Percentiles rank a stretch among this genome's conserved stretches.
Evolutionary conservation across 2,888 invertebrate species (phyloP).

Genomic region (Tridacna gigas): DNA sequence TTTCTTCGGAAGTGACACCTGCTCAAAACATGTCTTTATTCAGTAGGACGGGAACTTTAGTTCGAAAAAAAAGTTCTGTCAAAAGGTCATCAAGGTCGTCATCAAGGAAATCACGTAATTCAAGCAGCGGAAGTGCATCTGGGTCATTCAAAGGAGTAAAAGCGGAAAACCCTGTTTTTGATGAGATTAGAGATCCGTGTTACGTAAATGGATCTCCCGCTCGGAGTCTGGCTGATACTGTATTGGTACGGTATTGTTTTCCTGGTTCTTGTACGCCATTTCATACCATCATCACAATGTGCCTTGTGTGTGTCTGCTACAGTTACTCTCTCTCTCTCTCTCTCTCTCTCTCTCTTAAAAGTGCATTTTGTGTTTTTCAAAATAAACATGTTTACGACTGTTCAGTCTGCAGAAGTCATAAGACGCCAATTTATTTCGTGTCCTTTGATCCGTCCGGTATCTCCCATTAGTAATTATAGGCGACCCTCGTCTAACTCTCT

Average conservation of each 20-base stretch:
- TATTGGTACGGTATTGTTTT: constrained; percentile 52
- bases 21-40: constrained; percentile 64
- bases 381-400: too few relatives aligned
- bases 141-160: constrained; percentile 24
- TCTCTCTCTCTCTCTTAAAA: too few relatives aligned
- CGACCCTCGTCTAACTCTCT: too few relatives aligned
- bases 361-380: too few relatives aligned
- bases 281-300: too few relatives aligned
- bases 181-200: neutral
- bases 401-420: too few relatives aligned
- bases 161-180: constrained; percentile 3
- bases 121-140: constrained; percentile 35
- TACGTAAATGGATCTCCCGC: constrained; percentile 39
- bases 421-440: too few relatives aligned
- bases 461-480: too few relatives aligned
- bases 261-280: neutral
- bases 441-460: too few relatives aligned
- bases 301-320: too few relatives aligned
- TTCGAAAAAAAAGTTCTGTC: constrained; percentile 60
- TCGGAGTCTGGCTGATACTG: constrained; percentile 57
- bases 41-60: constrained; percentile 67
- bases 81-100: constrained; percentile 53
- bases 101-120: constrained; percentile 27
- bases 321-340: too few relatives aligned
- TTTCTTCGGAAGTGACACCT: too few relatives aligned